Base-by-base conservation (phyloP, 2,113 vertebrate species). In the Nibea coibor region DNA sequence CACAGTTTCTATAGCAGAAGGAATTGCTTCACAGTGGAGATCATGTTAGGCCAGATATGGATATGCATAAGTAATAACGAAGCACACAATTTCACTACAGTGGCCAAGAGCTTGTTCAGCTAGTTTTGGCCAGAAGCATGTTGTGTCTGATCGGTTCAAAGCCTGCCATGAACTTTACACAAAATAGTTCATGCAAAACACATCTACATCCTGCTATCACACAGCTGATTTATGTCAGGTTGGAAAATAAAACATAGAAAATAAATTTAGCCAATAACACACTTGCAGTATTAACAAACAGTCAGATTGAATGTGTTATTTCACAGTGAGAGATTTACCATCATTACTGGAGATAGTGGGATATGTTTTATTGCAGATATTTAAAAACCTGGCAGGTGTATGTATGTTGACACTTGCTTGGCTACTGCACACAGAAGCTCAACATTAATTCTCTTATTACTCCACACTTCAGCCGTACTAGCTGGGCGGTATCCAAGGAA, bases 341-440 rank as follows among this genome's bases (percentile, higher is more conserved):
- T 76, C 57, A 67, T 56, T 62, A 53, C 58, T 70, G 20, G 15
- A 77, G 72, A 76, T 75, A 15, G 59, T 48, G 65, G 65, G 20
- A n/a, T 75, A 26, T 22, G 50, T 84, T 86, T 80, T 50, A 75
- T 20, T 69, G 54, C 45, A 24, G 12, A 68, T 70, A 50, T 85
- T 84, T 84, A 17, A 82, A 50, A 10, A 67, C 65, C 67, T 83
- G 59, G 78, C 51, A 39, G 35, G 74, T 53, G 71, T 58, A 47
- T 72, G 48, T 48, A 31, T 82, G 58, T 80, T 74, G 84, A 82
- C 73, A 75, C 80, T 75, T 75, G 80, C 22, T 90, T 87, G 79
- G 84, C 84, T 85, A 68, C 86, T 66, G 63, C 83, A 85, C 78
- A 92, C 91, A 93, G 91, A 92, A 92, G 90, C 90, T 85, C 84